These are phyloP conservation scores for Hesperophylax magnus DNA, from an alignment of 1,140 invertebrate species.

Conservation along the genomic window DNA sequence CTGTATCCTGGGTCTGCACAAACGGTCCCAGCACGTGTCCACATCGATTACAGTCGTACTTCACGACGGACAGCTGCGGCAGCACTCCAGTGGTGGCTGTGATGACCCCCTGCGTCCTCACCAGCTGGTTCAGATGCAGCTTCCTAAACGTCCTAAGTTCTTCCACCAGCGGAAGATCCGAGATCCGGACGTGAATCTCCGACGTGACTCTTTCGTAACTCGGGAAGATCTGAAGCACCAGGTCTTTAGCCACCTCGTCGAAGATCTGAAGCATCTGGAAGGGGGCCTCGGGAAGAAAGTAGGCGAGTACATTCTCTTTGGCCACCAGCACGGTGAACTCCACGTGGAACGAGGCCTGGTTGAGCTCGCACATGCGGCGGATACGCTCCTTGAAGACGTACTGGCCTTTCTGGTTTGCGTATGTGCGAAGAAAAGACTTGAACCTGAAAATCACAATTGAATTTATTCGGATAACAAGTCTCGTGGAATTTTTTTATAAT, in stretches of 20 bases:
- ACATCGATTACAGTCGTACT: constrained; percentile 98
- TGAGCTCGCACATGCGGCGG: constrained; percentile 94
- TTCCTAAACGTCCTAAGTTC: constrained; percentile 96
- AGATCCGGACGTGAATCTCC: constrained; percentile 95
- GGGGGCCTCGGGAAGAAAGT: constrained; percentile 97
- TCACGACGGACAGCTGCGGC: constrained; percentile 95
- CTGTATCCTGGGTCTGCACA: constrained; percentile 92
- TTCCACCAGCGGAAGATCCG: constrained; percentile 95
- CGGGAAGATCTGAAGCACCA: constrained; percentile 95
- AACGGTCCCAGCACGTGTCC: constrained; percentile 96
- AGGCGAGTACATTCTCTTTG: constrained; percentile 94
- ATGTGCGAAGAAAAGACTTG: constrained; percentile 94
- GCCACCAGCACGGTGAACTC: constrained; percentile 93
- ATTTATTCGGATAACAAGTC: too few species aligned
- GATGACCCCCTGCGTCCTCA: constrained; percentile 96
- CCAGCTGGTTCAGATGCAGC: constrained; percentile 95
- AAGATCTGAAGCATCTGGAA: constrained; percentile 96
- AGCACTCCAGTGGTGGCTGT: constrained; percentile 96
- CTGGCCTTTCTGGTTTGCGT: constrained; percentile 88
- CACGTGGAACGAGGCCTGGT: constrained; percentile 92
- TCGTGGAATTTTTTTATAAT: too few species aligned
- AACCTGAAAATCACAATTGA: constrained; percentile 75
- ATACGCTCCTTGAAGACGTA: constrained; percentile 96
- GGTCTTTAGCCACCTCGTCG: constrained; percentile 94
- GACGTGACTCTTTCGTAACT: constrained; percentile 95